A percentile compares a stretch with the other conserved stretches of the same genome.
These are phyloP conservation scores for Cantharis rufa DNA, from an alignment of 2,888 invertebrate genomes.

Conservation along the genomic window DNA sequence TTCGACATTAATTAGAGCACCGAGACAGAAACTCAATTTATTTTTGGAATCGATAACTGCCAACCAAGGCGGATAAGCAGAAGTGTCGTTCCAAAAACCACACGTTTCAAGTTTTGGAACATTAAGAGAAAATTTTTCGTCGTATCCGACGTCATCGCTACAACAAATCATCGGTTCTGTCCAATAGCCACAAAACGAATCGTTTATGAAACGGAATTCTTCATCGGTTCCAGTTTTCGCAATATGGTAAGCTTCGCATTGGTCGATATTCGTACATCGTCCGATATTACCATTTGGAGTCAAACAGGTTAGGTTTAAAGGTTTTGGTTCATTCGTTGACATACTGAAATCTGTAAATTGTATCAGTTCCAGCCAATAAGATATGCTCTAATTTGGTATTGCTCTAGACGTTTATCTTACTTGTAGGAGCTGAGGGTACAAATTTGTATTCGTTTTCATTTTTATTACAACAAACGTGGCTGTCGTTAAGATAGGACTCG, in stretches of 20 bases:
- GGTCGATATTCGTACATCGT: conserved; percentile 52
- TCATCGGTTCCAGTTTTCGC: not conserved
- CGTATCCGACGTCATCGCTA: conserved; percentile 35
- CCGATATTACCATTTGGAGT: conserved; percentile 53
- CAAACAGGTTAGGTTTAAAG: conserved; percentile 43
- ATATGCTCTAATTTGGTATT: no score
- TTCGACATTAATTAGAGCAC: conserved; percentile 58
- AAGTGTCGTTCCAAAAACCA: conserved; percentile 31
- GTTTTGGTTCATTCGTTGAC: not conserved
- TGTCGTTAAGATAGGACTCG: conserved; percentile 10
- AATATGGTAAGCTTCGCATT: conserved; percentile 46
- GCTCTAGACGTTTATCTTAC: not conserved
- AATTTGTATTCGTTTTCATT: conserved; percentile 9
- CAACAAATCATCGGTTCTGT: conserved; percentile 61
- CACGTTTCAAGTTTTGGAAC: conserved; percentile 3
- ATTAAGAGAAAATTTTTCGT: conserved; percentile 5
- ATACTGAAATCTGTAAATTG: not conserved
- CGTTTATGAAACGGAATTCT: conserved; percentile 52
- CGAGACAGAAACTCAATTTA: conserved; percentile 62
- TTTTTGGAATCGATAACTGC: conserved; percentile 62
- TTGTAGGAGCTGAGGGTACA: conserved; percentile 8
- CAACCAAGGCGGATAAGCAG: conserved; percentile 49
- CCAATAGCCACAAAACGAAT: conserved; percentile 62
- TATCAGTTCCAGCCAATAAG: no score
- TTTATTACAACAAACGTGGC: conserved; percentile 19